Percentiles rank a stretch among this genome's conserved stretches.
These are phyloP conservation scores for Agonopterix alstromeriana DNA, from an alignment of 2,888 invertebrate species.

Conservation along the genomic window DNA sequence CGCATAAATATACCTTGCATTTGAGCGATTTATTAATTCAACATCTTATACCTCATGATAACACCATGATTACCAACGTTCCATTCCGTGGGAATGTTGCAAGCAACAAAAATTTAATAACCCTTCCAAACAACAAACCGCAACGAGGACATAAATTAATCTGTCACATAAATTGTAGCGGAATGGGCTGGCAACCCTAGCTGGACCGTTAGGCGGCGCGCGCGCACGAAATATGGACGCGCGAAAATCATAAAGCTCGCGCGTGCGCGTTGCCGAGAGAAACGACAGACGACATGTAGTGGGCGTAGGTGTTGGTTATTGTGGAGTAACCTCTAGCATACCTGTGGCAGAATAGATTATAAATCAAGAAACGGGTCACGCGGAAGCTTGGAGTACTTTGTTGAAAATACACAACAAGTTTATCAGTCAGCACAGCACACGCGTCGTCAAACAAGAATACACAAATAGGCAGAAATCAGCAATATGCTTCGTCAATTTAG, in stretches of 20 bases:
- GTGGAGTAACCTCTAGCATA: neutral
- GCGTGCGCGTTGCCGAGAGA: neutral
- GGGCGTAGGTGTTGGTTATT: neutral
- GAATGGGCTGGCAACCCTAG: conserved; percentile 31
- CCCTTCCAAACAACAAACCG: conserved; percentile 9
- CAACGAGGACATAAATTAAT: conserved; percentile 28
- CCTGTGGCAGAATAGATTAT: neutral
- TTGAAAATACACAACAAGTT: no score
- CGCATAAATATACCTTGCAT: no score
- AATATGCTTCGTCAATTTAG: no score
- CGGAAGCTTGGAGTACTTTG: neutral
- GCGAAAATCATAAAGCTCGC: conserved; percentile 54
- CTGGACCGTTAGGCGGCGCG: conserved; percentile 32
- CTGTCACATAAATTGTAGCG: conserved; percentile 35
- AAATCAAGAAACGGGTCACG: neutral
- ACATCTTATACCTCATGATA: no score
- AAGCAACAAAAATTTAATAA: conserved; percentile 13
- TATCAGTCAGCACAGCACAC: no score
- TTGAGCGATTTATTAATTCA: no score
- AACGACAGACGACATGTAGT: conserved; percentile 4
- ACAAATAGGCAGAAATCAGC: no score
- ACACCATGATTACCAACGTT: no score
- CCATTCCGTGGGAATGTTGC: conserved; percentile 5
- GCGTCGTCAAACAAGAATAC: no score
- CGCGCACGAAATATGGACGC: conserved; percentile 45